phyloP scores from a whole-genome alignment of 2,113 vertebrate genomes.

The Pandion haliaetus region DNA sequence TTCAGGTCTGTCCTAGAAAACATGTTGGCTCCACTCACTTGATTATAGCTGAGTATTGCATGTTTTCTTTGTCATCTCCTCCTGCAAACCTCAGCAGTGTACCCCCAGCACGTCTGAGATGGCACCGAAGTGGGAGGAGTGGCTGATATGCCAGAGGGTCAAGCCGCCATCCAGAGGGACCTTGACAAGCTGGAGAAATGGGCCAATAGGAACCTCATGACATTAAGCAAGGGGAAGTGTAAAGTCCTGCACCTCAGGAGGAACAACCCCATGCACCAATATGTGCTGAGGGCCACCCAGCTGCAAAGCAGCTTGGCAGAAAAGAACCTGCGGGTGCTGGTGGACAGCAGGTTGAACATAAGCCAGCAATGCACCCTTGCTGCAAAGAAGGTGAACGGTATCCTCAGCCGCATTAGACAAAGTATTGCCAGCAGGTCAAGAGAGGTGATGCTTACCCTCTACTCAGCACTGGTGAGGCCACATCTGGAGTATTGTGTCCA shows the following conservation, averaged over 20 bases:
- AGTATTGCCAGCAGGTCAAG: neutral
- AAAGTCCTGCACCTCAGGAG: neutral
- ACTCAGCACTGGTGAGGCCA: neutral
- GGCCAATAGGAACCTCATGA: neutral
- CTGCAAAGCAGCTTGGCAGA: neutral
- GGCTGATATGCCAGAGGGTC: too few relatives aligned
- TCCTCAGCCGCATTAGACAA: neutral
- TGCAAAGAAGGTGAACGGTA: neutral
- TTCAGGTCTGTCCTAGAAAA: neutral
- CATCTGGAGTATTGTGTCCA: neutral
- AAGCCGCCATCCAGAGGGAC: neutral
- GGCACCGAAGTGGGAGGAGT: neutral
- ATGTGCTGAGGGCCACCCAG: neutral
- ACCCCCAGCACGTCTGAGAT: neutral
- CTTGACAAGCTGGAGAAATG: neutral
- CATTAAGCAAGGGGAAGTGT: neutral
- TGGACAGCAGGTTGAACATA: too few relatives aligned
- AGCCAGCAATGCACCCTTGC: neutral
- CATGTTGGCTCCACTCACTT: neutral
- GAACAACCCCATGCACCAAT: neutral
- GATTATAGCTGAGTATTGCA: neutral
- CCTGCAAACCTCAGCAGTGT: neutral
- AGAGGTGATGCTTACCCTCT: neutral
- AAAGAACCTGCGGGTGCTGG: neutral
- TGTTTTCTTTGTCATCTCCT: neutral